A percentile compares a stretch with the other conserved stretches of the same genome.
Evolutionary conservation across 2,113 vertebrate genomes (phyloP).

Genomic region (Pangasianodon hypophthalmus): DNA sequence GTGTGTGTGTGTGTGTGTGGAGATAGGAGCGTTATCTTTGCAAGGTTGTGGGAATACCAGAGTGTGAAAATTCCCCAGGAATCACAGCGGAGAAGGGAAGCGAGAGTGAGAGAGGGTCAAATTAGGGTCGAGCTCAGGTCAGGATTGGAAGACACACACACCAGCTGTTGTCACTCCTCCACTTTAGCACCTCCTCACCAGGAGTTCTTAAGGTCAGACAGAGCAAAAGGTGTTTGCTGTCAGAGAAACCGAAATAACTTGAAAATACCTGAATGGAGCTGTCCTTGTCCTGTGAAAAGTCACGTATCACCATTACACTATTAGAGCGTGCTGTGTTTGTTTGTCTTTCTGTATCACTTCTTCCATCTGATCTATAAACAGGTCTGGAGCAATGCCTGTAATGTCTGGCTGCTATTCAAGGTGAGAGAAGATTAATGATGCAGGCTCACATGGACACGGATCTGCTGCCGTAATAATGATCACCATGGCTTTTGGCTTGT

Average conservation of each 20-base stretch:
- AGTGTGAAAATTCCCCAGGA: slow-evolving; percentile 42
- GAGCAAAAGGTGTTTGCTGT: slow-evolving; percentile 7
- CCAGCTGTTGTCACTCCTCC: slow-evolving; percentile 46
- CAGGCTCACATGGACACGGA: neutral
- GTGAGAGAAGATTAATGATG: slow-evolving; percentile 24
- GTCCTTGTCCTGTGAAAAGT: slow-evolving; percentile 6
- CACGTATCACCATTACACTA: neutral
- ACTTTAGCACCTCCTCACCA: slow-evolving; percentile 40
- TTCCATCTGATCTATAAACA: slow-evolving; percentile 23
- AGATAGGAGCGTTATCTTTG: slow-evolving; percentile 51
- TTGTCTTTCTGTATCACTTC: slow-evolving; percentile 3
- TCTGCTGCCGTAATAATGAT: slow-evolving; percentile 5
- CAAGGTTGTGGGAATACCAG: slow-evolving; percentile 35
- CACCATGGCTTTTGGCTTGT: neutral
- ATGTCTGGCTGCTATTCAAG: slow-evolving; percentile 27
- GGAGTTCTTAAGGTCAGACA: slow-evolving; percentile 33
- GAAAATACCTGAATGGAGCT: neutral
- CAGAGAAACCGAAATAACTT: slow-evolving; percentile 17
- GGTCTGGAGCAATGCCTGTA: slow-evolving; percentile 12
- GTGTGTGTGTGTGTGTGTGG: slow-evolving; percentile 10
- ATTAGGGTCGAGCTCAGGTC: slow-evolving; percentile 35
- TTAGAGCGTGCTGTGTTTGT: neutral
- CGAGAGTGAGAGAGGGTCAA: slow-evolving; percentile 40
- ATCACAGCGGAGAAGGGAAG: slow-evolving; percentile 36
- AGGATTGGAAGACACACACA: slow-evolving; percentile 32